Evolutionary conservation across 2,888 invertebrate genomes (phyloP).

Genomic region (Cheilosia urbana): DNA sequence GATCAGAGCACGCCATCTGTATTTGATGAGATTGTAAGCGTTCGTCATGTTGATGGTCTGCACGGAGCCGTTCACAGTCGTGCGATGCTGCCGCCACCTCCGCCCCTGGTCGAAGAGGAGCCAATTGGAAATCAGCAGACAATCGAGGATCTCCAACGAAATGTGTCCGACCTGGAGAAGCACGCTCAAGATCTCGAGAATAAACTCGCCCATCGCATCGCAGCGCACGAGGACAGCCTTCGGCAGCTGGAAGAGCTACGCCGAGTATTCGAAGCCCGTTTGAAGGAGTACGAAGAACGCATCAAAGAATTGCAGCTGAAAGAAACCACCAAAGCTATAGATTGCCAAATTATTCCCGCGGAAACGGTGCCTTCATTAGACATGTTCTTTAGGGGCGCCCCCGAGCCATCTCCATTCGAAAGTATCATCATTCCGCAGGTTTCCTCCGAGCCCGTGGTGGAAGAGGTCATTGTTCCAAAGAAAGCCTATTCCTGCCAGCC

Average conservation of each 20-base stretch:
- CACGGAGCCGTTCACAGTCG: conserved; percentile 52
- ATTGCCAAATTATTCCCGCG: conserved; percentile 76
- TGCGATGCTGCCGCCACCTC: not conserved
- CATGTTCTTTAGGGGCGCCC: conserved; percentile 81
- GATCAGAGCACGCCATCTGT: conserved; percentile 79
- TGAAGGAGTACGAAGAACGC: conserved; percentile 78
- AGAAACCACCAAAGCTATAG: conserved; percentile 76
- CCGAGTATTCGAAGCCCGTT: conserved; percentile 75
- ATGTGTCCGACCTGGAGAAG: conserved; percentile 83
- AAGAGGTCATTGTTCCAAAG: conserved; percentile 84
- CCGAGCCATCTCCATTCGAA: conserved; percentile 76
- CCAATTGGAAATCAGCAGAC: conserved; percentile 81
- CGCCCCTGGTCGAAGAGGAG: conserved; percentile 14
- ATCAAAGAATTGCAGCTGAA: conserved; percentile 76
- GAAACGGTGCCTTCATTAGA: conserved; percentile 79
- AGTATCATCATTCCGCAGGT: conserved; percentile 74
- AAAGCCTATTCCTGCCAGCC: conserved; percentile 85
- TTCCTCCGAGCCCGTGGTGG: conserved; percentile 79
- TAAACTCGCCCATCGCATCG: conserved; percentile 80
- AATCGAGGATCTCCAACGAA: conserved; percentile 82
- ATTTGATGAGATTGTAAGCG: conserved; percentile 81
- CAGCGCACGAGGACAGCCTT: conserved; percentile 76
- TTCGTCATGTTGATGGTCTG: conserved; percentile 76
- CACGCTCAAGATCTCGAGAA: conserved; percentile 82
- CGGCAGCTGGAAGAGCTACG: conserved; percentile 77